A percentile compares a stretch with the other conserved stretches of the same genome.
Evolutionary conservation across 1,140 invertebrate genomes (phyloP).

Genomic region (Drosophila funebris): DNA sequence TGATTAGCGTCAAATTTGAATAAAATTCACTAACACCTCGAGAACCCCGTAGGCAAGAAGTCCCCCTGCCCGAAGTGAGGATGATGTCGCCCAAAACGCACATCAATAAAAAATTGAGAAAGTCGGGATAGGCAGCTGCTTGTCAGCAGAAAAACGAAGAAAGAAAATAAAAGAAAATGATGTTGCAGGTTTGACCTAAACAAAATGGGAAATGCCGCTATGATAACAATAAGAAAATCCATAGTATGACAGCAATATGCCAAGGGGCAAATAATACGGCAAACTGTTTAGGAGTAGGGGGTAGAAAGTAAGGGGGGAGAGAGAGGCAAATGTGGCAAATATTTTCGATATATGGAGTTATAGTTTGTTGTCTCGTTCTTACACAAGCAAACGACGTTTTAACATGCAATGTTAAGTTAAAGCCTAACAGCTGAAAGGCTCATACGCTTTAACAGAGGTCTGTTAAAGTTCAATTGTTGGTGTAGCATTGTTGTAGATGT

Average conservation of each 20-base stretch:
- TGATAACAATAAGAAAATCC: slow-evolving; percentile 60
- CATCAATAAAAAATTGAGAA: slow-evolving; percentile 61
- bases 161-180: slow-evolving; percentile 27
- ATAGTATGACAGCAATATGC: slow-evolving; percentile 49
- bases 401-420: slow-evolving; percentile 12
- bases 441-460: slow-evolving; percentile 2
- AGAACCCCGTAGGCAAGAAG: background rate
- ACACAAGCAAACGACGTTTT: slow-evolving; percentile 20
- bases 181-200: slow-evolving; percentile 60
- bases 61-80: background rate
- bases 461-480: slow-evolving; percentile 15
- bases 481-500: background rate
- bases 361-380: slow-evolving; percentile 9
- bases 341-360: slow-evolving; percentile 2
- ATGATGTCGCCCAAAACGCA: background rate
- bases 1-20: slow-evolving; percentile 79
- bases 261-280: slow-evolving; percentile 43
- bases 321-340: too few species aligned
- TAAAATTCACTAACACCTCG: slow-evolving; percentile 78
- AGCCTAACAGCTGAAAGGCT: slow-evolving; percentile 6
- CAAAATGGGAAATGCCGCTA: slow-evolving; percentile 29
- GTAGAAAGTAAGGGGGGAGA: too few species aligned
- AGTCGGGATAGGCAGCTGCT: slow-evolving; percentile 40
- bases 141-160: slow-evolving; percentile 61
- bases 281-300: slow-evolving; percentile 12